Base-by-base conservation (phyloP, 2,797 vertebrate genomes). In the Pseudochaenichthys georgianus region DNA sequence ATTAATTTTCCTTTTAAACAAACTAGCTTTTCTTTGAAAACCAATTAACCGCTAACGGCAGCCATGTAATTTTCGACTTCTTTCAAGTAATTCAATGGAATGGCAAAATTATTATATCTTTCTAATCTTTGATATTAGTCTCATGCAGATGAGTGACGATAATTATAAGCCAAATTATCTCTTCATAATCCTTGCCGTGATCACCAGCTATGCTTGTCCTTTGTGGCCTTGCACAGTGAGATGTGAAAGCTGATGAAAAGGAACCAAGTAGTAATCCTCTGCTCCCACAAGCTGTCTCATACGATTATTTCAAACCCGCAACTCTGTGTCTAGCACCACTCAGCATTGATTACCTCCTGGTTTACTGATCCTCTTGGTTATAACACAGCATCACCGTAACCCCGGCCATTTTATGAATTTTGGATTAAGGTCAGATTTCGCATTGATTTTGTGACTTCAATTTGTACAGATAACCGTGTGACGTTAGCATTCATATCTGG, bases 161-260 rank as follows among this genome's bases (percentile, higher is more conserved):
- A 53, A 80, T 81, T 54, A 62, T 47, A 38, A 55, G 13, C n/a
- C 41, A 59, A 65, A 59, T 81, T 87, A 80, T 86, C 60, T 83
- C 74, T 42, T 34, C 41, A 41, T 82, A 71, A 83, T 75, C 77
- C 55, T 72, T 9, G 11, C 63, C 41, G 71, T 86, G 74, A 87
- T 82, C 82, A 59, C 51, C 31, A 68, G 68, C 65, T 67, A 55
- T 73, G 76, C 64, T 1, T 80, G 78, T 47, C 75, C 77, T 89
- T 91, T 91, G 64, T 77, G 67, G 62, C 65, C 52, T 38, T 46
- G 57, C 57, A 69, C 57, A 72, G 63, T 58, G 75, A 84, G 82
- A 89, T 78, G 67, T 70, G 60, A 88, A 81, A 82, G 80, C 75
- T 77, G 82, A 88, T 90, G 60, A 85, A 85, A 87, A 71, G 58